These are phyloP conservation scores for Limnephilus marmoratus DNA, from an alignment of 2,888 invertebrate genomes.

Conservation along the genomic window DNA sequence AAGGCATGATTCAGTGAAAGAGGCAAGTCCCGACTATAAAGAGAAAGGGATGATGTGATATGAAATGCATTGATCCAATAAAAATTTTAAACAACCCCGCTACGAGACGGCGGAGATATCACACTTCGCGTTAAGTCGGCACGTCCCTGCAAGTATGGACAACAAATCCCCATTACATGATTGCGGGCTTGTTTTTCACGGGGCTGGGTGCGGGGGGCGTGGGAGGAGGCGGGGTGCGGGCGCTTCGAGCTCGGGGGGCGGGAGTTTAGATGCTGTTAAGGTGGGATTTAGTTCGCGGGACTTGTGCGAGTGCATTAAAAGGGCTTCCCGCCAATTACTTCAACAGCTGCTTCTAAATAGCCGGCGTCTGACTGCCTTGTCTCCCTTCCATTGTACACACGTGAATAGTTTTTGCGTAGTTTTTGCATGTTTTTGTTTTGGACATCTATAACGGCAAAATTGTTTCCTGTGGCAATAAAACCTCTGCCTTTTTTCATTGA, in stretches of 20 bases:
- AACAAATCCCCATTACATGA: constrained; percentile 64
- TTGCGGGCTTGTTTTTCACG: constrained; percentile 60
- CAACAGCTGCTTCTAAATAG: constrained; percentile 45
- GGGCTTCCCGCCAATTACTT: constrained; percentile 56
- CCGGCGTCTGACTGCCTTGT: constrained; percentile 19
- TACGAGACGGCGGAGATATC: constrained; percentile 28
- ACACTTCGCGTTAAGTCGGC: constrained; percentile 51
- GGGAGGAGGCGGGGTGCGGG: background rate
- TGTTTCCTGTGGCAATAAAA: too few species aligned
- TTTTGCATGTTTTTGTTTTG: background rate
- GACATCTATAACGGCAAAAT: background rate
- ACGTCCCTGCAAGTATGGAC: constrained; percentile 59
- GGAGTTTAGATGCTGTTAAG: constrained; percentile 43
- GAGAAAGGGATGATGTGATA: constrained; percentile 24
- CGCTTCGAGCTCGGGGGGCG: constrained; percentile 16
- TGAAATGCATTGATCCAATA: constrained; percentile 51
- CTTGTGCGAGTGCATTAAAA: constrained; percentile 56
- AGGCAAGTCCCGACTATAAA: constrained; percentile 17
- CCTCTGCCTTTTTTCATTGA: too few species aligned
- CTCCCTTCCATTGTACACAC: background rate
- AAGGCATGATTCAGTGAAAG: constrained; percentile 28
- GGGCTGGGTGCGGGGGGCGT: background rate
- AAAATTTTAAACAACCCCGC: constrained; percentile 51
- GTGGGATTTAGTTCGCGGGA: constrained; percentile 48
- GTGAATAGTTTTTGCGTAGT: background rate